Evolutionary conservation across 2,888 invertebrate species (phyloP).

Genomic region (Caenorhabditis auriculariae): DNA sequence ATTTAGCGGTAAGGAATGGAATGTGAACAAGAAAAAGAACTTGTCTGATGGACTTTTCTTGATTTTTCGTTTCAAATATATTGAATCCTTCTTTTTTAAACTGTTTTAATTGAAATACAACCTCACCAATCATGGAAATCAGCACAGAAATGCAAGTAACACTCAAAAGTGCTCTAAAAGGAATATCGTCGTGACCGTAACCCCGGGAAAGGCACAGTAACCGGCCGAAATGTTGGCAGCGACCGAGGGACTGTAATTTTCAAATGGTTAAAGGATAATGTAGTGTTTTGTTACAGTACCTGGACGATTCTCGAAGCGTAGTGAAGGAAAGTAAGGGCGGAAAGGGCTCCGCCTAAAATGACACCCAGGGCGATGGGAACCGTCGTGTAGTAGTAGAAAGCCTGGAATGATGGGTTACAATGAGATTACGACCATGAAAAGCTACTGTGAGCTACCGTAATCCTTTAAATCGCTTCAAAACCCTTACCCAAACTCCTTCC

Average conservation of each 20-base stretch:
- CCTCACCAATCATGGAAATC: conserved; percentile 15
- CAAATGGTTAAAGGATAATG: conserved; percentile 4
- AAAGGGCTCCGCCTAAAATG: conserved; percentile 16
- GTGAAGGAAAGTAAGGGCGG: conserved; percentile 22
- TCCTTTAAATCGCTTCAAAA: too few relatives aligned
- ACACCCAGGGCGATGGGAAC: conserved; percentile 20
- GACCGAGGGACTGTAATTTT: not conserved
- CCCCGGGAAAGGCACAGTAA: conserved; percentile 15
- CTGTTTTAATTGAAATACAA: too few relatives aligned
- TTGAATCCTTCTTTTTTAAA: too few relatives aligned
- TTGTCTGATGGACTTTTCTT: too few relatives aligned
- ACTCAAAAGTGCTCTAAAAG: conserved; percentile 12
- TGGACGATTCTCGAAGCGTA: conserved; percentile 20
- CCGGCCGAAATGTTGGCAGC: conserved; percentile 8
- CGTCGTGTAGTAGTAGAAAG: conserved; percentile 26
- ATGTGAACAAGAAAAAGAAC: too few relatives aligned
- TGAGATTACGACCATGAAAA: too few relatives aligned
- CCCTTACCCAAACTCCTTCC: too few relatives aligned
- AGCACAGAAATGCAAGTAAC: conserved; percentile 13
- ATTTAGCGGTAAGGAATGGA: not conserved
- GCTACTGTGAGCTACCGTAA: too few relatives aligned
- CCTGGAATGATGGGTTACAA: too few relatives aligned
- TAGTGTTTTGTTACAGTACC: not conserved
- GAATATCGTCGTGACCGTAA: conserved; percentile 16
- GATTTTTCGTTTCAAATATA: too few relatives aligned